phyloP scores from a whole-genome alignment of 2,888 invertebrate genomes.

The Apodemia mormo region DNA sequence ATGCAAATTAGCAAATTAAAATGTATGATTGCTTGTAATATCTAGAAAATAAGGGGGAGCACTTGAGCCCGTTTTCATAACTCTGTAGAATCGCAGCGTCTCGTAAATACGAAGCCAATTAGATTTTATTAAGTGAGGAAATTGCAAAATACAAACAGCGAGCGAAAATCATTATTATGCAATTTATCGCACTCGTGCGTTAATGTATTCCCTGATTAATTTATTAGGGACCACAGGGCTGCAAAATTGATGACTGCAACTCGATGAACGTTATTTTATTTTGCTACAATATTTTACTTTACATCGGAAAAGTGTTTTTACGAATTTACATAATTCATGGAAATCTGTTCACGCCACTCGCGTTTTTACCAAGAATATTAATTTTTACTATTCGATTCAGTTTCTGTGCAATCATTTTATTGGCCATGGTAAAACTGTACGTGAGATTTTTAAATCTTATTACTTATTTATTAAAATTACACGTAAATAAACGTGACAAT shows the following conservation, averaged over 20 bases:
- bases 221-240: constrained; percentile 59
- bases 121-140: constrained; percentile 45
- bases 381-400: constrained; percentile 20
- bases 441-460: neutral
- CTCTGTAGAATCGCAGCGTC: neutral
- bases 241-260: constrained; percentile 47
- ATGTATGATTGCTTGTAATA: constrained; percentile 11
- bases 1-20: constrained; percentile 11
- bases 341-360: constrained; percentile 24
- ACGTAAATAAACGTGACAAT: no score
- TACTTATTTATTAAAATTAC: no score
- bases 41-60: constrained; percentile 11
- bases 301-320: constrained; percentile 26
- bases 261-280: constrained; percentile 37
- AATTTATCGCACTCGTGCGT: constrained; percentile 61
- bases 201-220: constrained; percentile 67
- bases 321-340: constrained; percentile 27
- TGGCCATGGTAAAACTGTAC: neutral
- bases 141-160: constrained; percentile 58
- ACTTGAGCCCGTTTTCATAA: constrained; percentile 13
- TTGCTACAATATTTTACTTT: constrained; percentile 34
- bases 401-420: constrained; percentile 17
- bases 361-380: constrained; percentile 25
- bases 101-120: constrained; percentile 28
- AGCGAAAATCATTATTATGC: constrained; percentile 57